phyloP scores from a whole-genome alignment of 2,113 vertebrate species.

The Tyrannus savana region DNA sequence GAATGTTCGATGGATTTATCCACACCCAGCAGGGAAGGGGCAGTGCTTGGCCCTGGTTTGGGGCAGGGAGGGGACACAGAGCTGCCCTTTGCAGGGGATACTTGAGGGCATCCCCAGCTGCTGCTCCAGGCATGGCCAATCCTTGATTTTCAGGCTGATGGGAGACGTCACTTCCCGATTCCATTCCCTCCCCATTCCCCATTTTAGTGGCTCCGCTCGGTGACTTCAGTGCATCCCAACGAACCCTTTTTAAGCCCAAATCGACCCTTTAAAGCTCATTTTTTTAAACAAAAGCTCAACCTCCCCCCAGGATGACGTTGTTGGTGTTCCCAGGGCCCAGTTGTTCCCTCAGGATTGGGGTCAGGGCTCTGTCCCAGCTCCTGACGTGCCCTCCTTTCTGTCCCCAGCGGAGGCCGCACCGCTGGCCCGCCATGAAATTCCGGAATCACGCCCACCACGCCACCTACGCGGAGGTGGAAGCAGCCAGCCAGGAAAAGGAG shows the following conservation, averaged over 20 bases:
- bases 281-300: background rate
- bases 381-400: background rate
- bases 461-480: constrained; percentile 89
- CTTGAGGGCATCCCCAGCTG: accelerated
- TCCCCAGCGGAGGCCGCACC: constrained; percentile 84
- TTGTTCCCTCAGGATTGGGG: background rate
- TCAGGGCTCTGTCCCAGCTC: background rate
- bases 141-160: background rate
- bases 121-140: no score
- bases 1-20: accelerated
- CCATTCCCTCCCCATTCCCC: background rate
- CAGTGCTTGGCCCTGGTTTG: background rate
- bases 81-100: background rate
- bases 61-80: accelerated
- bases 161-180: background rate
- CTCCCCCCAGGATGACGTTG: background rate
- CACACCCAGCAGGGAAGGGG: background rate
- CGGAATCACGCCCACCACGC: constrained; percentile 80
- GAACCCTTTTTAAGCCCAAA: accelerated
- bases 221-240: accelerated
- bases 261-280: accelerated
- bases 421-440: constrained; percentile 95
- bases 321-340: background rate
- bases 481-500: constrained; percentile 88
- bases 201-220: background rate